Conservation (phyloP, 2,113 vertebrate species). For the Eira barbara region DNA sequence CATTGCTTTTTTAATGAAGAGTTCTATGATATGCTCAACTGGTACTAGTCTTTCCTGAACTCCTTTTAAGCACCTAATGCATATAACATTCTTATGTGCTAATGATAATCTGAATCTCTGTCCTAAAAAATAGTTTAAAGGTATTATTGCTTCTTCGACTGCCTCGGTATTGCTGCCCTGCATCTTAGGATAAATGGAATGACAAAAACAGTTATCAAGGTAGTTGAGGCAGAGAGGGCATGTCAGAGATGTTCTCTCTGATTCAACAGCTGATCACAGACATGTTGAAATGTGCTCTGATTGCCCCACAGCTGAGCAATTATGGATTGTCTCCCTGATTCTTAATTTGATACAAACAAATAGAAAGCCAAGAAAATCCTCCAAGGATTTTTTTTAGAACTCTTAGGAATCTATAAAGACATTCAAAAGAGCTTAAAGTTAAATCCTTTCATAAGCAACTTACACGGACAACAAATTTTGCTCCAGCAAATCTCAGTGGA, state of each 20-base stretch:
- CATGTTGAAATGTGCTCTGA: neutral
- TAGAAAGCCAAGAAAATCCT: constrained; percentile 42
- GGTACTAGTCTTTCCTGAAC: neutral
- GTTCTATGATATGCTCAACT: neutral
- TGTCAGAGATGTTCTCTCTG: neutral
- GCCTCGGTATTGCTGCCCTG: neutral
- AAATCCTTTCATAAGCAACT: constrained; percentile 53
- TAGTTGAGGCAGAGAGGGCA: neutral
- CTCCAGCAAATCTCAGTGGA: neutral
- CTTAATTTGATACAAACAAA: constrained; percentile 36
- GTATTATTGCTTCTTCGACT: neutral
- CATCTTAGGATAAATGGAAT: neutral
- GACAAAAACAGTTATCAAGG: neutral
- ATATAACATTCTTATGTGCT: neutral
- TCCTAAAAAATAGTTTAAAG: neutral
- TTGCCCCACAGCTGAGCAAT: neutral
- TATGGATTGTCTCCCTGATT: neutral
- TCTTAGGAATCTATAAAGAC: constrained; percentile 35
- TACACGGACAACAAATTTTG: constrained; percentile 30
- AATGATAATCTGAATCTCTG: neutral
- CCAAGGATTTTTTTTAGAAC: constrained; percentile 1
- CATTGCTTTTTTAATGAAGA: neutral
- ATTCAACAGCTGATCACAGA: neutral
- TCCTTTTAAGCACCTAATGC: neutral
- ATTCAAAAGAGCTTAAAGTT: constrained; percentile 36